Evolutionary conservation across 2,797 vertebrate species (phyloP).

Genomic region (Pachyuromys duprasi): DNA sequence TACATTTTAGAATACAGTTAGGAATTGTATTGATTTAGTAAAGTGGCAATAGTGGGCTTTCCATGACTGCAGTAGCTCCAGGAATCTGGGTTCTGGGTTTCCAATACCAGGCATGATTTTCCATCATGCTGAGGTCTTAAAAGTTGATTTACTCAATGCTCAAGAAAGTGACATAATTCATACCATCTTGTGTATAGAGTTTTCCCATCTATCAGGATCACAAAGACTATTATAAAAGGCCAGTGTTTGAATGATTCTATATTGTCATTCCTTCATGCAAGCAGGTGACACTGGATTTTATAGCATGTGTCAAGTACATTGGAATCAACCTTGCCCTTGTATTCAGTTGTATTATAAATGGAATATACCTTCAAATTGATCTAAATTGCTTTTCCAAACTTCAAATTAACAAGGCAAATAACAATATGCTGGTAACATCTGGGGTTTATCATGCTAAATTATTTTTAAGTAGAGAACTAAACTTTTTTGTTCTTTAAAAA

Average conservation of each 20-base stretch:
- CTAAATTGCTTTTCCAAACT: slow-evolving; percentile 14
- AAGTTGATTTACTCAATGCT: not conserved
- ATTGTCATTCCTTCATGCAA: not conserved
- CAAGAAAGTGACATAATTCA: not conserved
- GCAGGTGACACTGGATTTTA: not conserved
- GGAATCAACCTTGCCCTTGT: not conserved
- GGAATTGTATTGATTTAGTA: not conserved
- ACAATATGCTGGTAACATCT: not conserved
- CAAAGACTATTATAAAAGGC: not conserved
- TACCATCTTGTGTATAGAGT: not conserved
- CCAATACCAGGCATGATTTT: not conserved
- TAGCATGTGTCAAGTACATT: not conserved
- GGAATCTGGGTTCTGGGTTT: not conserved
- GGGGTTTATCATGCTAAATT: not conserved
- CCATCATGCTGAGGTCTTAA: not conserved
- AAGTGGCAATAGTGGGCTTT: not conserved
- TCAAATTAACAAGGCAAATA: not conserved
- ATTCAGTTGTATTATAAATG: not conserved
- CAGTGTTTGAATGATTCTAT: not conserved
- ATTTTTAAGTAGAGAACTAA: slow-evolving; percentile 27
- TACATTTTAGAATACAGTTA: not conserved
- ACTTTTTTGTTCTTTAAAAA: slow-evolving; percentile 17
- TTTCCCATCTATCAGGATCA: not conserved
- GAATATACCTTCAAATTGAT: slow-evolving; percentile 41
- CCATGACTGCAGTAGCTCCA: not conserved